Evolutionary conservation across 2,888 invertebrate genomes (phyloP), one percentile per base, ranked within the genome.

Genomic region (Anthophora plumipes): DNA sequence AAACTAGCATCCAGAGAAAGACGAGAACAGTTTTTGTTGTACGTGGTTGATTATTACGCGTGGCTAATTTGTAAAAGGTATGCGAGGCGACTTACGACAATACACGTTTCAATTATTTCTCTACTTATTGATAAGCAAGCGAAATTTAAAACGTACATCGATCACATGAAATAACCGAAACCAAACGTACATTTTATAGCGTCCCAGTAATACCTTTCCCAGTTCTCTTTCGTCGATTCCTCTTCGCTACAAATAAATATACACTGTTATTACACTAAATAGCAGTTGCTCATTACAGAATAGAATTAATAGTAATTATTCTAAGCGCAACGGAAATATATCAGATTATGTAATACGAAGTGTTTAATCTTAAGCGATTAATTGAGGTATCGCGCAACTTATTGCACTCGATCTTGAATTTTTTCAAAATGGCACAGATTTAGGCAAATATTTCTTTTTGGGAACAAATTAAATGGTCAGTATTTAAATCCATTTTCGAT

Each of bases 191-290:
- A 95, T 93, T 98, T 98, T 93, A 99, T 98, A 88, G 98, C 96
- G 91, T 98, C 96, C 96, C 98, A 99, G 93, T 99, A 99, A 94
- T 99, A 98, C 76, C 97, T 95, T 83, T 96, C 96, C 99, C 99
- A 99, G 91, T 99, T 99, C 77, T 96, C 95, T 89, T 95, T 95
- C 50, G 99, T 98, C 60, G 96, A 95, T 8, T 97, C 96, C 77
- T 95, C 95, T 93, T 97, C 98, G 70, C 93, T 94, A 91, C 1
- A 70, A 69, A 46, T 0, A 73, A 69, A 66, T 6, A 54, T 1
- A 74, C 17, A 39, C 6, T 11, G 46, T 31, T 59, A 69, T 12
- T 37, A 61, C 39, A 22, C 12, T 6, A 48, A 9, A 43, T 12
- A 67, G 37, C 17, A 31, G n/a, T 17, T 50, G n/a, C 17, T 31